Evolutionary conservation across 2,888 invertebrate species (phyloP).

Genomic region (Drosophila kokeensis): DNA sequence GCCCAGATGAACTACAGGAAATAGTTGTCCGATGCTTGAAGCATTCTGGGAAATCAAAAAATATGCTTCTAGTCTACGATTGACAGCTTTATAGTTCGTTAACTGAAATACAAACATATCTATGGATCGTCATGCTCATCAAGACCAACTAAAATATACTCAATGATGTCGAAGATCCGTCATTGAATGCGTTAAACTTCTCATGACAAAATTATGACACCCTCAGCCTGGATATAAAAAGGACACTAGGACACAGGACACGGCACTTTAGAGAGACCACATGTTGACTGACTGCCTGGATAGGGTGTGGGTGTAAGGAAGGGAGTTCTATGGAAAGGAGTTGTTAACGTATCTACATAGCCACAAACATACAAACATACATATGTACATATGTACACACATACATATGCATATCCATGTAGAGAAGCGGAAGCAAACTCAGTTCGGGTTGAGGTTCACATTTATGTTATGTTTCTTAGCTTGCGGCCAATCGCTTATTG

Average conservation of each 20-base stretch:
- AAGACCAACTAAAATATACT: neutral
- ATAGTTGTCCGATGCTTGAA: neutral
- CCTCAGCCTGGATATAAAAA: conserved; percentile 36
- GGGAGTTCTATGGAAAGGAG: conserved; percentile 1
- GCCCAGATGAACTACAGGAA: neutral
- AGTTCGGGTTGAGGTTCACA: conserved; percentile 19
- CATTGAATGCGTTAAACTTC: neutral
- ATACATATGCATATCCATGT: conserved; percentile 3
- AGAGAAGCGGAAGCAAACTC: neutral
- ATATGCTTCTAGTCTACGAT: neutral
- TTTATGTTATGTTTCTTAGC: conserved; percentile 28
- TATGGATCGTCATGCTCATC: neutral
- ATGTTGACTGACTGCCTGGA: conserved; percentile 13
- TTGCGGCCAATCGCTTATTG: conserved; percentile 29
- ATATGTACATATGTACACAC: neutral
- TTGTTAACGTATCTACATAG: conserved; percentile 15
- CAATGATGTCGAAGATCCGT: neutral
- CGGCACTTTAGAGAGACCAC: conserved; percentile 6
- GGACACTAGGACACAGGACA: conserved; percentile 24
- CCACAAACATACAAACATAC: conserved; percentile 2
- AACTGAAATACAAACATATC: neutral
- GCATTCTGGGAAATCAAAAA: neutral
- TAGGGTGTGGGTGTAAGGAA: neutral
- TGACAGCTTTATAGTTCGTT: neutral
- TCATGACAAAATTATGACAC: neutral